A percentile compares a stretch with the other conserved stretches of the same genome.
Evolutionary conservation across 2,888 invertebrate genomes (phyloP).

Genomic region (Mystacides longicornis): DNA sequence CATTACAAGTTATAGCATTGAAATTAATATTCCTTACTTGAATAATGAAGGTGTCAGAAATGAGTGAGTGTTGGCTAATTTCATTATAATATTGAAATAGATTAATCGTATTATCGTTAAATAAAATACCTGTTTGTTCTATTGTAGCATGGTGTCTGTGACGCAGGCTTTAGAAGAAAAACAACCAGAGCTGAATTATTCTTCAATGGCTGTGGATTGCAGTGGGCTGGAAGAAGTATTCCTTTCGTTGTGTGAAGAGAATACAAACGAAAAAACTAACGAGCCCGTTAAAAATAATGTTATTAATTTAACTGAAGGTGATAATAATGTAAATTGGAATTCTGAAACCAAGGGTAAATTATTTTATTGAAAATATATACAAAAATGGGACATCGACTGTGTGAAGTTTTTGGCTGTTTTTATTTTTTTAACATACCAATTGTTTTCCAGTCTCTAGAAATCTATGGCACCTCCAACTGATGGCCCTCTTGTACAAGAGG

Average conservation of each 20-base stretch:
- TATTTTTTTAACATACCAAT: no score
- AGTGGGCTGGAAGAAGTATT: conserved; percentile 59
- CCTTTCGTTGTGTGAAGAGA: conserved; percentile 41
- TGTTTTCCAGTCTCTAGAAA: no score
- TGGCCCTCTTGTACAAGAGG: conserved; percentile 50
- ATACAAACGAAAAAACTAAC: conserved; percentile 27
- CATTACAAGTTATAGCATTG: conserved; percentile 37
- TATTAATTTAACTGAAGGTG: no score
- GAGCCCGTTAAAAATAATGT: no score
- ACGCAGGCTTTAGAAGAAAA: conserved; percentile 44
- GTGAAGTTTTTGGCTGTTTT: no score
- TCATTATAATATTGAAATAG: neutral
- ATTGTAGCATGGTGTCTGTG: conserved; percentile 41
- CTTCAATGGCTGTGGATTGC: conserved; percentile 49
- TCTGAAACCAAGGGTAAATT: no score
- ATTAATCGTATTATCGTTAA: neutral
- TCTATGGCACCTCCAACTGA: conserved; percentile 31
- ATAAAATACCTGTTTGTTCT: neutral
- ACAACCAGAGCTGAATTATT: conserved; percentile 39
- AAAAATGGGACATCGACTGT: no score
- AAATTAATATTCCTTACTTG: conserved; percentile 46
- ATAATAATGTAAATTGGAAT: no score
- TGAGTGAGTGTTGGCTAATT: conserved; percentile 37
- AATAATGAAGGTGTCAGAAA: conserved; percentile 44
- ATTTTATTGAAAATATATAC: no score